Evolutionary conservation across 2,888 invertebrate species (phyloP).

Genomic region (Chironomus tentans): DNA sequence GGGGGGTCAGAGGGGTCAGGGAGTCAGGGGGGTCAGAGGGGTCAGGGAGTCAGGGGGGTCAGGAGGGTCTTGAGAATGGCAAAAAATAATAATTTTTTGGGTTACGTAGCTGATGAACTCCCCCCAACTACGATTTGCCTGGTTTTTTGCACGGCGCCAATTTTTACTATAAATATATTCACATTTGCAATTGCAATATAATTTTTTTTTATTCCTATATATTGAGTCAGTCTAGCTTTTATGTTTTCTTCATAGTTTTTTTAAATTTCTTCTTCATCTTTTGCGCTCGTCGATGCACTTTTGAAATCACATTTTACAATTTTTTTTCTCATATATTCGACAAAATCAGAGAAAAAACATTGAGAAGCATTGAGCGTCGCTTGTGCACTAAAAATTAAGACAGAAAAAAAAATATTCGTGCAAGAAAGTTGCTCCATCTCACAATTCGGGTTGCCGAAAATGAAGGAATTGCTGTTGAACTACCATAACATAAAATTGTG

Average conservation of each 20-base stretch:
- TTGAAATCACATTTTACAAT: background rate
- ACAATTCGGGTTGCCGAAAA: background rate
- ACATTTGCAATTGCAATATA: background rate
- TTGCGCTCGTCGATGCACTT: conserved; percentile 6
- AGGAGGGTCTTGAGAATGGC: too few species aligned
- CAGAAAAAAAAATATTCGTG: background rate
- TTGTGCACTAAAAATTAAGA: background rate
- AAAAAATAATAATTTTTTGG: too few species aligned
- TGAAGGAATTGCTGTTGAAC: background rate
- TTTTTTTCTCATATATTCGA: background rate
- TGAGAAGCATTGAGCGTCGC: background rate
- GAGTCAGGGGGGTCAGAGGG: too few species aligned
- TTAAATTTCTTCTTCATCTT: conserved; percentile 27
- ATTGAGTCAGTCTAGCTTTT: background rate
- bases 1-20: too few species aligned
- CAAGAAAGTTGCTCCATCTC: background rate
- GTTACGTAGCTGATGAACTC: too few species aligned
- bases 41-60: too few species aligned
- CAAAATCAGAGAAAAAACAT: background rate
- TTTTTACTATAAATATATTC: background rate
- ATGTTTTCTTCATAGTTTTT: conserved; percentile 25
- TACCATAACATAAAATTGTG: background rate
- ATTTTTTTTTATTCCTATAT: background rate
- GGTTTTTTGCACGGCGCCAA: background rate
- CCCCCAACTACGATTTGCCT: background rate